Evolutionary conservation across 2,888 invertebrate species (phyloP).

Genomic region (Archaeoteleia sp.): DNA sequence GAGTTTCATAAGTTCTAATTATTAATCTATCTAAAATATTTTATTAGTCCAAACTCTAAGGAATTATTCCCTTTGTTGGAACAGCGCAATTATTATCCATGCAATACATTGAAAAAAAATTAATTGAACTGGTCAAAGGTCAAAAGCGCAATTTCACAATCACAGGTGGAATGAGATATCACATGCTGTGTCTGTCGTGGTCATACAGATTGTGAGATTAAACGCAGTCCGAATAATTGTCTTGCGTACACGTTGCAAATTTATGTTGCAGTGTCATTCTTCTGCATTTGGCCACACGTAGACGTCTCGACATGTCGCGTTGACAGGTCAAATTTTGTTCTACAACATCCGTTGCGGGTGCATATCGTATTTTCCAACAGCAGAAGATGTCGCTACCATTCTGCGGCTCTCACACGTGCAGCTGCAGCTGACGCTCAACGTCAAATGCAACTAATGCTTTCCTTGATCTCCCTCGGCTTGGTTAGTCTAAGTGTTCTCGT

Average conservation of each 20-base stretch:
- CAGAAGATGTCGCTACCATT: slow-evolving; percentile 52
- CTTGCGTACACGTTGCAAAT: slow-evolving; percentile 17
- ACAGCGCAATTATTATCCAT: no score
- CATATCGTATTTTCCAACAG: slow-evolving; percentile 44
- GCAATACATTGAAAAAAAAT: no score
- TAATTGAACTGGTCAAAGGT: no score
- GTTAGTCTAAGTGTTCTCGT: slow-evolving; percentile 51
- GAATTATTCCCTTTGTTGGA: no score
- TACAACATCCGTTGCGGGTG: slow-evolving; percentile 52
- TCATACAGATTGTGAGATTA: slow-evolving; percentile 41
- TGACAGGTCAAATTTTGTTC: slow-evolving; percentile 52
- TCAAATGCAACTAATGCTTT: slow-evolving; percentile 71
- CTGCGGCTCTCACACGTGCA: slow-evolving; percentile 60
- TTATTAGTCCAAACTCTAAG: no score
- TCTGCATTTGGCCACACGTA: slow-evolving; percentile 41
- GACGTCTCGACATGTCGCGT: slow-evolving; percentile 47
- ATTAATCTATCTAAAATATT: no score
- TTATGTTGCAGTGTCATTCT: slow-evolving; percentile 27
- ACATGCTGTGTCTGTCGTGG: slow-evolving; percentile 8
- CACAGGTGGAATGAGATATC: slow-evolving; percentile 17
- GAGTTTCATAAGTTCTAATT: no score
- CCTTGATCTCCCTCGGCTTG: slow-evolving; percentile 53
- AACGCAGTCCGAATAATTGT: slow-evolving; percentile 41
- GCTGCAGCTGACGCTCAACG: slow-evolving; percentile 70
- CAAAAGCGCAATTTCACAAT: no score